These are phyloP conservation scores for Zeus faber DNA, from an alignment of 2,113 vertebrate species.

Conservation along the genomic window DNA sequence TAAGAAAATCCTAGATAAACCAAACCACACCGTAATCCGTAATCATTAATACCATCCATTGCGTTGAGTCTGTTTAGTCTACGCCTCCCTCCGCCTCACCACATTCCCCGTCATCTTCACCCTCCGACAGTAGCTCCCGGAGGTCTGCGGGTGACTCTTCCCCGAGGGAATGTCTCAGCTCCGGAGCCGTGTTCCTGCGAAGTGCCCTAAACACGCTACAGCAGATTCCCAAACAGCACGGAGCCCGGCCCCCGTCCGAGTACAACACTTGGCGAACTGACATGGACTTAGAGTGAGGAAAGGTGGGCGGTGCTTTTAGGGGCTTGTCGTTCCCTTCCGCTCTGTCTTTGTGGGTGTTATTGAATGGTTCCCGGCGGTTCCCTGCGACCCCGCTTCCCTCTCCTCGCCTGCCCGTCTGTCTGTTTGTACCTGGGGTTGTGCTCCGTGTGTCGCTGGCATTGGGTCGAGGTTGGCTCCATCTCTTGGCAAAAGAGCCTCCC, in stretches of 20 bases:
- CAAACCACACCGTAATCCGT: background rate
- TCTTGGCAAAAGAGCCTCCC: background rate
- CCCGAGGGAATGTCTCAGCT: constrained; percentile 1
- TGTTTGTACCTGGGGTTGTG: background rate
- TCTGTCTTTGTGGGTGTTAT: background rate
- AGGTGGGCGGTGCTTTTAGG: too few relatives aligned
- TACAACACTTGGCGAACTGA: background rate
- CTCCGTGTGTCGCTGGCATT: too few relatives aligned
- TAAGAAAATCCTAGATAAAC: too few relatives aligned
- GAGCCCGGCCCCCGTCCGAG: background rate
- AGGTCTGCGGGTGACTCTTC: constrained; percentile 4
- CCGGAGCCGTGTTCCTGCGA: background rate
- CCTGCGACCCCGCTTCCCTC: background rate
- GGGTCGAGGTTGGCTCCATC: too few relatives aligned
- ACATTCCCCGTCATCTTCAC: background rate
- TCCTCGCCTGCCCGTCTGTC: background rate
- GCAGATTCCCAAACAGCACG: background rate
- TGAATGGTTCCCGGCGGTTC: background rate
- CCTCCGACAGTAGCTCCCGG: constrained; percentile 6
- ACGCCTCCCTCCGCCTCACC: too few relatives aligned
- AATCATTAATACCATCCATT: background rate
- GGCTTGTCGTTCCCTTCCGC: background rate
- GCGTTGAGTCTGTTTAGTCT: background rate
- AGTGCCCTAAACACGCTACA: constrained; percentile 7
- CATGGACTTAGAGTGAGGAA: too few relatives aligned